A percentile compares a stretch with the other conserved stretches of the same genome.
phyloP scores from a whole-genome alignment of 2,888 invertebrate genomes.

The Calameuta idolon region DNA sequence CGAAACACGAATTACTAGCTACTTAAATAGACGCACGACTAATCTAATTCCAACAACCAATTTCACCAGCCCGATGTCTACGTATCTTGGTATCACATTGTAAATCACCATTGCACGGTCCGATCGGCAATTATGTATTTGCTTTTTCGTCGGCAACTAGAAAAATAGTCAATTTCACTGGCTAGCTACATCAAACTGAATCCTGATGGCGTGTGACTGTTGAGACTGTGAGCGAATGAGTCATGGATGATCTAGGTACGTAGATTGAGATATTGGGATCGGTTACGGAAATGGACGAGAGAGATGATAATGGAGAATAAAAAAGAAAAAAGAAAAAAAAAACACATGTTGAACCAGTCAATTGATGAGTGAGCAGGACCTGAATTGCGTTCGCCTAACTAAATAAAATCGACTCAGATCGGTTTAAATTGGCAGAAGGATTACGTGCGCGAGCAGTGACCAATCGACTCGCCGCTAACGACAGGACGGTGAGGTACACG shows the following conservation, averaged over 20 bases:
- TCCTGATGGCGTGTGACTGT: background rate
- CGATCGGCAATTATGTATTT: conserved; percentile 47
- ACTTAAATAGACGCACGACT: background rate
- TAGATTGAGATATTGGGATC: conserved; percentile 23
- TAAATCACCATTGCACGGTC: background rate
- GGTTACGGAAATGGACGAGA: conserved; percentile 29
- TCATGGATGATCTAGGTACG: conserved; percentile 16
- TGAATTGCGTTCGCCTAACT: background rate
- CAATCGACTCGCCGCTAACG: conserved; percentile 30
- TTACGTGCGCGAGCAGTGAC: background rate
- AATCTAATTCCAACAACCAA: background rate
- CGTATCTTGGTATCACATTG: background rate
- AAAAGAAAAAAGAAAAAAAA: conserved; percentile 21
- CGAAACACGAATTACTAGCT: background rate
- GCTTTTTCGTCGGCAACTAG: conserved; percentile 43
- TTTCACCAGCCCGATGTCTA: background rate
- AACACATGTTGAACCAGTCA: background rate
- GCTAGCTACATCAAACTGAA: conserved; percentile 43
- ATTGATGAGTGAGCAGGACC: background rate
- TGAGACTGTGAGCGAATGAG: conserved; percentile 5
- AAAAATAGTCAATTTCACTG: conserved; percentile 57
- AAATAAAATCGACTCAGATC: background rate
- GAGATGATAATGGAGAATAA: conserved; percentile 7
- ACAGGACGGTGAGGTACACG: conserved; percentile 25
- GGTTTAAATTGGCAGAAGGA: background rate